Evolutionary conservation across 2,113 vertebrate species (phyloP).

Genomic region (Galemys pyrenaicus): DNA sequence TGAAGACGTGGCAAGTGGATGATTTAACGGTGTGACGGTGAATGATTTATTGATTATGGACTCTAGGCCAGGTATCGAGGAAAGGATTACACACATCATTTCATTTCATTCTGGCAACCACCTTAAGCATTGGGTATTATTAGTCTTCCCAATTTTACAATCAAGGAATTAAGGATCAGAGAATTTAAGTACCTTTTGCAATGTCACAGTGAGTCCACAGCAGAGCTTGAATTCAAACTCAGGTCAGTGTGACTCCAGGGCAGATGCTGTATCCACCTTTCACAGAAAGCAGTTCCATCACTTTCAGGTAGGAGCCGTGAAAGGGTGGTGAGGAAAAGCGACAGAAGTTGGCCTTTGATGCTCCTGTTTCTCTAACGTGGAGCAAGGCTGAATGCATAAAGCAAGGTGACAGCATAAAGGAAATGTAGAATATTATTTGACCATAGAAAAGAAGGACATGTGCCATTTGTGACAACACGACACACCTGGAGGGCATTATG

Average conservation of each 20-base stretch:
- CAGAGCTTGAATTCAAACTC: not conserved
- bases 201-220: not conserved
- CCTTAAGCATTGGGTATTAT: not conserved
- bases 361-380: conserved; percentile 19
- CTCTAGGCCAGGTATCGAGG: not conserved
- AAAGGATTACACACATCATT: not conserved
- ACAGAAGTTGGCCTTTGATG: not conserved
- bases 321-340: not conserved
- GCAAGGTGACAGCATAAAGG: not conserved
- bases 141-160: not conserved
- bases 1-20: not conserved
- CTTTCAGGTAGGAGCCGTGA: not conserved
- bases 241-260: not conserved
- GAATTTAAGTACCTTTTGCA: not conserved
- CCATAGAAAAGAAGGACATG: not conserved
- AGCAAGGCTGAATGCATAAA: not conserved
- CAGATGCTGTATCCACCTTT: not conserved
- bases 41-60: not conserved
- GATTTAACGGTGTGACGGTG: not conserved
- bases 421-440: not conserved
- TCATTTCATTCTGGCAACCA: not conserved
- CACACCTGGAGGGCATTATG: not conserved
- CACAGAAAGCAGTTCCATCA: not conserved
- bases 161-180: not conserved
- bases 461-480: not conserved